Percentiles rank a stretch among this genome's conserved stretches.
phyloP scores from a whole-genome alignment of 2,797 vertebrate species.

The Dipus sagitta region DNA sequence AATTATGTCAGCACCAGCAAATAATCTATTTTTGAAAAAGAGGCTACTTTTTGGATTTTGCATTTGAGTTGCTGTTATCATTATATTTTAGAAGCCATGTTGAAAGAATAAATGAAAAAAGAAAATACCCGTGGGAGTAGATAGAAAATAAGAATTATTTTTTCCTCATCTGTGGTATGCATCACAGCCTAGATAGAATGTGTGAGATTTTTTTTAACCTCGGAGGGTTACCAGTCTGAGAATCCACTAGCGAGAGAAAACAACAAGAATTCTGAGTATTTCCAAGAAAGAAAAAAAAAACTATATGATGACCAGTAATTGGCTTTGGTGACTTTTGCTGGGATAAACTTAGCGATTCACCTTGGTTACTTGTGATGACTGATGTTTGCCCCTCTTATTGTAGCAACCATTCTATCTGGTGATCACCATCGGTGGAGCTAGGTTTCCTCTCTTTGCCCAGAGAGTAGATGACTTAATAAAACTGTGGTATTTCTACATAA shows the following conservation, averaged over 20 bases:
- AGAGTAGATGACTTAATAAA: constrained; percentile 61
- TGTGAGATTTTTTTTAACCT: too few species aligned
- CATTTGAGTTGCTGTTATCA: constrained; percentile 8
- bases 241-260: too few species aligned
- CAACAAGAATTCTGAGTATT: constrained; percentile 23
- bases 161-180: too few species aligned
- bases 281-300: neutral
- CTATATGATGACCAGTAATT: neutral
- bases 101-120: constrained; percentile 24
- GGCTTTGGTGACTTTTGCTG: neutral
- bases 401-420: constrained; percentile 34
- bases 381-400: constrained; percentile 14
- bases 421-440: constrained; percentile 1
- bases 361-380: constrained; percentile 8
- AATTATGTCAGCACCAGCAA: neutral
- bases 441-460: constrained; percentile 34
- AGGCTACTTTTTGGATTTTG: neutral
- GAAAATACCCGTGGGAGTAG: neutral
- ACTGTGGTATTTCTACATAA: constrained; percentile 40
- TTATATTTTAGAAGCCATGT: neutral
- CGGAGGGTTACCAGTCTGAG: too few species aligned
- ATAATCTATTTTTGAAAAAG: neutral
- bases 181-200: too few species aligned
- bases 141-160: constrained; percentile 6
- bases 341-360: neutral